Percentiles rank a stretch among this genome's conserved stretches.
These are phyloP conservation scores for Anguilla megastoma DNA, from an alignment of 2,797 vertebrate genomes.

Conservation along the genomic window DNA sequence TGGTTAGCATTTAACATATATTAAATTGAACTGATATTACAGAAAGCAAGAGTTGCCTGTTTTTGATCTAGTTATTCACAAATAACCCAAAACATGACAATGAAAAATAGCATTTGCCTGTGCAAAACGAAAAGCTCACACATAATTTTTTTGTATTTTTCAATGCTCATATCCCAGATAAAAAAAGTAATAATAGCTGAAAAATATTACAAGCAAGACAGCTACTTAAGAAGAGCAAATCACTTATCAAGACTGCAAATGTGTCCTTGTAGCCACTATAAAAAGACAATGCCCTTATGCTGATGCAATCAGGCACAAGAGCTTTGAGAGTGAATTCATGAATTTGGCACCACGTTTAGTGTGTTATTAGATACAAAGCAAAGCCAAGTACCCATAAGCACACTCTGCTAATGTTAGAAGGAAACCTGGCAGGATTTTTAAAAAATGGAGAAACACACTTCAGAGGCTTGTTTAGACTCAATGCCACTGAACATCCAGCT, in stretches of 20 bases:
- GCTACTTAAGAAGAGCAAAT: background rate
- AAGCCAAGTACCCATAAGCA: background rate
- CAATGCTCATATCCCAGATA: background rate
- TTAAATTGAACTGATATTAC: background rate
- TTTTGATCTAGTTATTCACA: background rate
- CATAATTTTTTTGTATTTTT: background rate
- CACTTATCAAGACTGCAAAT: background rate
- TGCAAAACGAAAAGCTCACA: background rate
- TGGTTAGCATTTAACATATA: background rate
- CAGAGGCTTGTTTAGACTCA: background rate
- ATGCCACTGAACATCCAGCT: background rate
- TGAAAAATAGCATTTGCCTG: background rate
- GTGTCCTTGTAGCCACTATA: background rate
- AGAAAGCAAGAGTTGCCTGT: background rate
- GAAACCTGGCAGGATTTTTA: background rate
- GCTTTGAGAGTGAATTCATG: background rate
- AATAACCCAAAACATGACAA: background rate
- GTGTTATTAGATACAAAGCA: background rate
- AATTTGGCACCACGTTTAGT: background rate
- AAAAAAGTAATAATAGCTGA: background rate
- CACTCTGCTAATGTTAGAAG: background rate
- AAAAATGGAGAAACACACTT: background rate
- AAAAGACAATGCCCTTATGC: background rate
- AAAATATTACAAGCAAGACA: background rate
- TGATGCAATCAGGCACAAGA: constrained; percentile 3